Evolutionary conservation across 2,113 vertebrate genomes (phyloP).

Genomic region (Limnothrissa miodon): DNA sequence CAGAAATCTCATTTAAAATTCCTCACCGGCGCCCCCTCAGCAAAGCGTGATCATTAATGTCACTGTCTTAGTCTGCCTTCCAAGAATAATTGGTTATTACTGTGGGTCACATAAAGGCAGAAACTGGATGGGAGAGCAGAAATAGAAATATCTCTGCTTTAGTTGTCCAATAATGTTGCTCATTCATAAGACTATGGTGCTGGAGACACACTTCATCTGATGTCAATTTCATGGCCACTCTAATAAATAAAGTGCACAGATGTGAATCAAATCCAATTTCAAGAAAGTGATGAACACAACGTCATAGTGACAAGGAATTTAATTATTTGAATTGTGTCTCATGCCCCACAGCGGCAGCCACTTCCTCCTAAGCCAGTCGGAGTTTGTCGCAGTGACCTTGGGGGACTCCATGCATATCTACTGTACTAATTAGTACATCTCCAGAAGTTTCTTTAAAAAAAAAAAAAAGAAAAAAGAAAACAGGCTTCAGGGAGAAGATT

Average conservation of each 20-base stretch:
- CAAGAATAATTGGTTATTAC: conserved; percentile 12
- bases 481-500: no score
- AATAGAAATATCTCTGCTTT: neutral
- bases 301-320: conserved; percentile 13
- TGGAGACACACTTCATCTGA: neutral
- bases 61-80: neutral
- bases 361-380: neutral
- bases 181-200: neutral
- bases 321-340: conserved; percentile 23
- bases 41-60: neutral
- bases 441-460: no score
- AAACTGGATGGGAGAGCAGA: neutral
- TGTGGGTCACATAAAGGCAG: neutral
- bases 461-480: no score
- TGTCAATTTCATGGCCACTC: conserved; percentile 34
- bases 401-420: neutral
- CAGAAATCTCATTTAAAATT: conserved; percentile 58
- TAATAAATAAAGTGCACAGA: conserved; percentile 30
- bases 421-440: neutral
- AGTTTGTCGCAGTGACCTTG: neutral
- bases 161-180: neutral
- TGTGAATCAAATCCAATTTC: conserved; percentile 38
- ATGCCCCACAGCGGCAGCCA: neutral
- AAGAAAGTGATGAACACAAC: conserved; percentile 29
- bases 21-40: neutral